Evolutionary conservation across 2,888 invertebrate species (phyloP).

Genomic region (Endotricha flammealis): DNA sequence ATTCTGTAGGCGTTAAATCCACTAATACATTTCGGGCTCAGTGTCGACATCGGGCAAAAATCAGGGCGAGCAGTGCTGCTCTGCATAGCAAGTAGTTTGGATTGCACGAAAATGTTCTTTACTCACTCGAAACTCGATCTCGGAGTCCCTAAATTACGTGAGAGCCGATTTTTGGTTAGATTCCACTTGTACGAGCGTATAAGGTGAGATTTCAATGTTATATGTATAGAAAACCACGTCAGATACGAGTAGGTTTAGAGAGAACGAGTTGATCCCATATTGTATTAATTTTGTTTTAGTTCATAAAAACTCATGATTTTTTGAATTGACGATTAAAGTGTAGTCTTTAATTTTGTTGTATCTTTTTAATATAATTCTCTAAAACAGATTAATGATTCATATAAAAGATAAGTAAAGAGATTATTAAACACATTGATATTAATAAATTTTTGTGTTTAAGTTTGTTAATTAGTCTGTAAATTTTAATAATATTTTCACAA

Average conservation of each 20-base stretch:
- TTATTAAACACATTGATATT: too few relatives aligned
- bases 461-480: neutral
- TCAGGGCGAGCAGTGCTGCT: slow-evolving; percentile 57
- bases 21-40: slow-evolving; percentile 70
- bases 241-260: too few relatives aligned
- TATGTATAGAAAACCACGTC: neutral
- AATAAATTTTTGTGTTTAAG: too few relatives aligned
- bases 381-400: too few relatives aligned
- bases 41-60: slow-evolving; percentile 71
- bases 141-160: slow-evolving; percentile 24
- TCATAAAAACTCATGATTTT: too few relatives aligned
- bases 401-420: too few relatives aligned
- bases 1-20: slow-evolving; percentile 64
- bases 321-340: too few relatives aligned
- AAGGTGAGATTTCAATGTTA: neutral
- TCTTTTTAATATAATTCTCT: too few relatives aligned
- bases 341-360: too few relatives aligned
- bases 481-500: neutral
- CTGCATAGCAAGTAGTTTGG: slow-evolving; percentile 67
- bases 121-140: slow-evolving; percentile 20
- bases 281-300: too few relatives aligned
- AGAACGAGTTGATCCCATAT: too few relatives aligned
- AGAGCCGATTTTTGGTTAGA: slow-evolving; percentile 1
- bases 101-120: slow-evolving; percentile 30
- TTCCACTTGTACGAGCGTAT: neutral